Base-by-base conservation (phyloP, 2,888 invertebrate genomes). In the Linyphia triangularis region DNA sequence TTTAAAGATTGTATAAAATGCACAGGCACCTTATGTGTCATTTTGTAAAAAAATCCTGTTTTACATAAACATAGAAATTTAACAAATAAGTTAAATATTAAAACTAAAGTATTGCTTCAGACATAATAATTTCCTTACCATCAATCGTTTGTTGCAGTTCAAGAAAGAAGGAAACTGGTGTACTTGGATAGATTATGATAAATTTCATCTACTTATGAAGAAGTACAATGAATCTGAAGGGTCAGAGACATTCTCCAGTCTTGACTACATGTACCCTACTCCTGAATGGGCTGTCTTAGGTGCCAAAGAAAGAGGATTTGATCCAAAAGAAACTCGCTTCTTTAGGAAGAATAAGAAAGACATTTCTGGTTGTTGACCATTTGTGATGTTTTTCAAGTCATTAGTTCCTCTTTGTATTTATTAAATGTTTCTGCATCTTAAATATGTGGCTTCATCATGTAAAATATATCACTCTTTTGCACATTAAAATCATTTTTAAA, bases 181-280 rank as follows among this genome's bases (percentile, higher is more conserved):
- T 91, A 95, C 94, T 1, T 94, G 94, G 94, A 94, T 94, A 77
- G 94, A 95, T 91, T 94, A 94, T 91, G 93, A 93, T 0, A 93
- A 92, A 89, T 94, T 94, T 90, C 94, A 94, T 90, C 89, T 92
- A 40, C 92, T 95, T 16, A 91, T 94, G 1, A 88, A 91, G 24
- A 91, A 91, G n/a, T 93, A 92, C 90, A 92, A 92, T 78, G 91
- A 91, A 22, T 92, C 92, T 73, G 91, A 92, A n/a, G 93, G 93
- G 28, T 86, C 90, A 24, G 90, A 91, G 79, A 92, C 92, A 9
- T 95, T 95, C 91, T 92, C 93, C 16, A 93, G 94, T 1, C 85
- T 92, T 84, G 94, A 94, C 91, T 95, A 95, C 91, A 93, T 93
- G 92, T 92, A 92, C 7, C 92, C 92, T 61, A 94, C 94, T 1